Percentiles rank a stretch among this genome's conserved stretches.
These are phyloP conservation scores for Glyphotaelius pellucidus DNA, from an alignment of 2,888 invertebrate species.

Conservation along the genomic window DNA sequence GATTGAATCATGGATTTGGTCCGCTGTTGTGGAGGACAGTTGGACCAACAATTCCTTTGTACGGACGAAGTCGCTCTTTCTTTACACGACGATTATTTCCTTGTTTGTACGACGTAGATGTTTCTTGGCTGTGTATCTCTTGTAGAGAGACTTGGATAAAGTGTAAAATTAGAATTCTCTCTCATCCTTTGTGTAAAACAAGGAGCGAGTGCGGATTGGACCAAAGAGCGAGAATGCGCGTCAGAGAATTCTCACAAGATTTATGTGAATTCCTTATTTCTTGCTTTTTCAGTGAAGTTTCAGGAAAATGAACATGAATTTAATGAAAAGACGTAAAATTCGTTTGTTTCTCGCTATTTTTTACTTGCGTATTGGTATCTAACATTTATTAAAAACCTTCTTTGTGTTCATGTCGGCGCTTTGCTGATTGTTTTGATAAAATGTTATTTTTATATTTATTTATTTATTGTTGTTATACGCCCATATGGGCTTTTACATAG, in stretches of 20 bases:
- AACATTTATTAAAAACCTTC: background rate
- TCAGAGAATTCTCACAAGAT: background rate
- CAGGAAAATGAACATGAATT: background rate
- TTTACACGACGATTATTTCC: background rate
- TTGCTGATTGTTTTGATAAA: background rate
- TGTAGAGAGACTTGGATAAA: background rate
- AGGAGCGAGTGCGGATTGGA: background rate
- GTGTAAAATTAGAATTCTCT: background rate
- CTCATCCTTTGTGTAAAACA: background rate
- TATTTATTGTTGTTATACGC: too few relatives aligned
- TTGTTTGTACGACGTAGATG: background rate
- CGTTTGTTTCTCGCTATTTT: background rate
- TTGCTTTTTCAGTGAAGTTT: background rate
- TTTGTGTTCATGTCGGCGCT: background rate
- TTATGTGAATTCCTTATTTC: background rate
- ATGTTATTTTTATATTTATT: too few relatives aligned
- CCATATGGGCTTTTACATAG: too few relatives aligned
- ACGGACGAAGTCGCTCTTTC: background rate
- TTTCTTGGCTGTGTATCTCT: background rate
- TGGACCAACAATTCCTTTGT: background rate
- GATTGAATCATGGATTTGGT: too few relatives aligned
- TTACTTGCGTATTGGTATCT: background rate
- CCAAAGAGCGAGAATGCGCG: background rate
- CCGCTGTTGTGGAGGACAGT: background rate
- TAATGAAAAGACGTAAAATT: background rate